Base-by-base conservation (phyloP, 1,140 invertebrate species). In the Vollenhovia emeryi region DNA sequence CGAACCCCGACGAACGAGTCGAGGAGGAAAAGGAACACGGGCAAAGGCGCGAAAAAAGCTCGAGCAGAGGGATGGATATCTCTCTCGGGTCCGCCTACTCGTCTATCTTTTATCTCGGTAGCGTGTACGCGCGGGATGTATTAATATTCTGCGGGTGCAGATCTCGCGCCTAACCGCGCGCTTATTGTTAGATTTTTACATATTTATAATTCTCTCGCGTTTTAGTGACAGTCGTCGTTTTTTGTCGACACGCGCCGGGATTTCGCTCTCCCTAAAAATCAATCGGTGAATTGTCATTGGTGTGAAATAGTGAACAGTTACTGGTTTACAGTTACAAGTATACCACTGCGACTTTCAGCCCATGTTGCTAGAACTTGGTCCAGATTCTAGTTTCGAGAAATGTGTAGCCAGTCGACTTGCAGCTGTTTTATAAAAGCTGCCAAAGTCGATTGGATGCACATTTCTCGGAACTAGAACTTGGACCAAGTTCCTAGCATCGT, bases 11-110 rank as follows among this genome's bases (percentile, higher is more conserved):
- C 15, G 69, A n/a, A 57, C 55, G 24, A 55, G 52, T 33, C 21
- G n/a, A 18, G 48, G 30, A 62, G 36, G 48, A 27, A 55, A 15
- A 55, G 57, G 55, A 55, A 36, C n/a, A 13, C 3, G 30, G 33
- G 83, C 36, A 52, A 30, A 84, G 45, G 57, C 57, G 75, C 48
- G 59, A 84, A 84, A 79, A 84, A 50, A 78, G 75, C 78, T 82
- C 24, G 45, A 55, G 78, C 64, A 82, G 15, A 71, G 66, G 24
- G 50, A 43, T 43, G 24, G 18, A 55, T 57, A 43, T 71, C 64
- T 71, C 50, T 57, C 21, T 21, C 59, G 30, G 4, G 1, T 48
- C 60, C 50, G 64, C 78, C 48, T 80, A 71, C 48, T 80, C 52
- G 60, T 52, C 59, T 80, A 80, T 69, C 48, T 69, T 13, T 69